Percentiles rank a stretch among this genome's conserved stretches.
Conservation (phyloP, 2,888 invertebrate species). For the Heliconius cydno region DNA sequence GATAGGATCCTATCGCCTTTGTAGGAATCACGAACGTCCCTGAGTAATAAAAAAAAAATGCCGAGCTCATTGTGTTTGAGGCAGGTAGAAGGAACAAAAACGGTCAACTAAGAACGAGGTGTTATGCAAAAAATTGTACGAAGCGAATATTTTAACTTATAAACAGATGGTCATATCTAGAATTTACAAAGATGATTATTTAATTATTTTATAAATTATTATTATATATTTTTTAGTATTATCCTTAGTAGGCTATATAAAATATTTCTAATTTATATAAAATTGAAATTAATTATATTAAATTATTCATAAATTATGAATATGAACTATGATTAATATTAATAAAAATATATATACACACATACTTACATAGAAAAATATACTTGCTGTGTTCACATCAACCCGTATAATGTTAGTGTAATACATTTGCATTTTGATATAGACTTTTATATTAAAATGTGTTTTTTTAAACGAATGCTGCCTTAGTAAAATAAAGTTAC, state of each 20-base stretch:
- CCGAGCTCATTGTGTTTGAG: constrained; percentile 66
- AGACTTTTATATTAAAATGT: constrained; percentile 35
- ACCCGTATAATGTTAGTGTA: neutral
- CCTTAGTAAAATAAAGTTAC: constrained; percentile 40
- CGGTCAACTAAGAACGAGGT: constrained; percentile 58
- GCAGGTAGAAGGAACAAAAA: constrained; percentile 74
- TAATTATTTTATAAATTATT: neutral
- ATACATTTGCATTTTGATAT: constrained; percentile 42
- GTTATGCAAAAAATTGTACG: constrained; percentile 66
- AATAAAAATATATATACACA: neutral
- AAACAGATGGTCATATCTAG: constrained; percentile 73
- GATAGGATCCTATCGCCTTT: constrained; percentile 80
- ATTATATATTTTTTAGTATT: too few species aligned
- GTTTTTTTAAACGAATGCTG: constrained; percentile 12
- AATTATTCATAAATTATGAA: neutral
- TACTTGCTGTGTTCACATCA: neutral
- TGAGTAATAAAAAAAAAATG: constrained; percentile 67
- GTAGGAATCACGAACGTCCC: constrained; percentile 78
- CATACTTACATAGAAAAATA: too few species aligned
- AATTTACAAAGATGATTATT: constrained; percentile 46
- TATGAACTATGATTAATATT: neutral
- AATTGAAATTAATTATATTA: neutral
- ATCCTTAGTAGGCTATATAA: neutral
- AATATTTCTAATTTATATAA: neutral
- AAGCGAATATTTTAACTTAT: constrained; percentile 71